phyloP scores from a whole-genome alignment of 2,113 vertebrate genomes.

The Synodontis membranacea region DNA sequence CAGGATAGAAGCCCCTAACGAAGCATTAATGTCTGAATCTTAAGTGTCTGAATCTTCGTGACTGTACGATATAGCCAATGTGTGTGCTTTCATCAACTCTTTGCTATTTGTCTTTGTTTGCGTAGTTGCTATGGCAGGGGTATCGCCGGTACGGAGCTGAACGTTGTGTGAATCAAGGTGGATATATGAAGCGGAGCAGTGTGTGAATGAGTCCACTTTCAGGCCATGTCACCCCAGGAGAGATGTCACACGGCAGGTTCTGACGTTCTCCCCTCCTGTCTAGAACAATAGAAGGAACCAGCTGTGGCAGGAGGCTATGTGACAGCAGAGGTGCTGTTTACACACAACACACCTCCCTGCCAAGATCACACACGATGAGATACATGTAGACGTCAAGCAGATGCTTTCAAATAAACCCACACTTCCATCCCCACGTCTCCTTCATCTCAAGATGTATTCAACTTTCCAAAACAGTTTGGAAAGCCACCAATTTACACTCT shows the following conservation, averaged over 20 bases:
- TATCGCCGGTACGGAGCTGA: background rate
- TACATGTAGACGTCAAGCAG: background rate
- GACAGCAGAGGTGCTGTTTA: constrained; percentile 65
- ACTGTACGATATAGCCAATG: background rate
- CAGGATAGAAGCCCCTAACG: background rate
- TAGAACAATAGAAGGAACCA: constrained; percentile 76
- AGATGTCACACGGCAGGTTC: constrained; percentile 57
- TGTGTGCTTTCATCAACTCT: background rate
- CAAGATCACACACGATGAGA: constrained; percentile 37
- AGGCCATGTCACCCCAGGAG: constrained; percentile 57
- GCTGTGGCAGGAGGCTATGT: constrained; percentile 62
- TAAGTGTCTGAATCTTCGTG: background rate
- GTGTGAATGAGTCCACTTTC: constrained; percentile 20
- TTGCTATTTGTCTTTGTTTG: constrained; percentile 24
- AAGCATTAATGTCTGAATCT: background rate
- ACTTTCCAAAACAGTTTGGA: background rate
- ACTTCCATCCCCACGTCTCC: background rate
- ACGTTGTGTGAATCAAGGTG: background rate
- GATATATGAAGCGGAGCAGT: constrained; percentile 16
- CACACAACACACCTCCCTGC: constrained; percentile 43
- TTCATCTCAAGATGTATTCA: background rate
- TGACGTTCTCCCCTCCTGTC: constrained; percentile 57
- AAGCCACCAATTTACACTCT: too few species aligned
- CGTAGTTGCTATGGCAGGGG: constrained; percentile 19
- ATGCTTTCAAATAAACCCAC: constrained; percentile 1